A percentile compares a stretch with the other conserved stretches of the same genome.
These are phyloP conservation scores for Zygogramma bicolorata DNA, from an alignment of 2,888 invertebrate species.

Conservation along the genomic window DNA sequence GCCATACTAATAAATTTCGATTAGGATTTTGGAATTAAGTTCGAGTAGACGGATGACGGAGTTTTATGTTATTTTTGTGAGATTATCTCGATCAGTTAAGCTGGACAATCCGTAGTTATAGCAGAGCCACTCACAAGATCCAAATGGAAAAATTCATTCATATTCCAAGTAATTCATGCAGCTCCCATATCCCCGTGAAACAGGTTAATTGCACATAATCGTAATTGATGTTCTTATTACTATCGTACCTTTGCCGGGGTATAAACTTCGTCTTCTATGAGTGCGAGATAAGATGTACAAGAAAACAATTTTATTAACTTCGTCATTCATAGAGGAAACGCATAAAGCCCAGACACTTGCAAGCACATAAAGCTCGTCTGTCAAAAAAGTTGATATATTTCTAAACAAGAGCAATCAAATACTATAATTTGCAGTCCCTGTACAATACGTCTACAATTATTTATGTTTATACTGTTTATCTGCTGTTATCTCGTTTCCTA, in stretches of 20 bases:
- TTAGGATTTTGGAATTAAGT: no score
- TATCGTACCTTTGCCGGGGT: no score
- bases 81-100: no score
- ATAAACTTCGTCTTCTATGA: not conserved
- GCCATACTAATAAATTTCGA: no score
- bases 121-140: no score
- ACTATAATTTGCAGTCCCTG: constrained; percentile 5
- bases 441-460: not conserved
- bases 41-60: no score
- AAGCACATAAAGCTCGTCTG: not conserved
- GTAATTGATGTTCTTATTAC: not conserved
- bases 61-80: no score
- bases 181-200: not conserved
- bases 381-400: constrained; percentile 7
- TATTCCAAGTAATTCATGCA: no score
- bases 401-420: constrained; percentile 9
- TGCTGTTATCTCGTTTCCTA: not conserved
- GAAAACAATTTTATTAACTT: constrained; percentile 2
- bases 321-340: not conserved
- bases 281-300: not conserved
- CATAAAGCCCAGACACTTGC: not conserved
- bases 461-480: constrained; percentile 2
- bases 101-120: no score
- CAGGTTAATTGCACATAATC: not conserved
- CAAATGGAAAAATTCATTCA: no score